phyloP scores from a whole-genome alignment of 2,797 vertebrate genomes.

The Megaceryle alcyon region DNA sequence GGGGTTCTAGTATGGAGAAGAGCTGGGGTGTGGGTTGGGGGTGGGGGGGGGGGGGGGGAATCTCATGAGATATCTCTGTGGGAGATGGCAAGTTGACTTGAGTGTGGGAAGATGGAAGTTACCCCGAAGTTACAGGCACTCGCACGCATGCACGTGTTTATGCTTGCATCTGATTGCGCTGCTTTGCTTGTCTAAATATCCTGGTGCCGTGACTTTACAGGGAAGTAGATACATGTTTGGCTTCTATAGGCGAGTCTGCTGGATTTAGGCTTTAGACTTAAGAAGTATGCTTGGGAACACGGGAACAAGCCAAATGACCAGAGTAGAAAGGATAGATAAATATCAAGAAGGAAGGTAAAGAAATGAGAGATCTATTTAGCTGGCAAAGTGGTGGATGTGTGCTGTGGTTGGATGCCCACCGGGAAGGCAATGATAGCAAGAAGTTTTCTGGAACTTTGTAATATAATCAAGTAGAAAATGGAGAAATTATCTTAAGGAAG shows the following conservation, averaged over 20 bases:
- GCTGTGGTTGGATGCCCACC: background rate
- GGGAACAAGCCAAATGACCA: background rate
- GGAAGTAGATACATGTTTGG: rapidly evolving
- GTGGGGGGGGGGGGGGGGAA: background rate
- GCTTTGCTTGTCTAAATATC: background rate
- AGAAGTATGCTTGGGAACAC: background rate
- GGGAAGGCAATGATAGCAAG: background rate
- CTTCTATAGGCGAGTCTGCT: background rate
- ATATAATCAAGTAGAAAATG: background rate
- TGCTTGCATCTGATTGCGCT: rapidly evolving
- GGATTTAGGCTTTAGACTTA: background rate
- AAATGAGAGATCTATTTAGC: background rate
- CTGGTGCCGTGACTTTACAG: rapidly evolving
- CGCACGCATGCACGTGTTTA: rapidly evolving
- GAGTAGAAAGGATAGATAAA: background rate
- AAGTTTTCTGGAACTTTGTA: background rate
- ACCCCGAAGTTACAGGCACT: rapidly evolving
- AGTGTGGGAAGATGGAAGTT: background rate
- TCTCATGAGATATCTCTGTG: rapidly evolving
- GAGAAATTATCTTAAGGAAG: background rate
- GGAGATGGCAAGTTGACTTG: background rate
- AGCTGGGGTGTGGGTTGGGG: too few species aligned
- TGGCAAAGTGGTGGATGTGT: background rate
- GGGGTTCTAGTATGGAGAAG: too few species aligned
- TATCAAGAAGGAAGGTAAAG: background rate